Evolutionary conservation across 2,888 invertebrate species (phyloP).

Genomic region (Bembecia ichneumoniformis): DNA sequence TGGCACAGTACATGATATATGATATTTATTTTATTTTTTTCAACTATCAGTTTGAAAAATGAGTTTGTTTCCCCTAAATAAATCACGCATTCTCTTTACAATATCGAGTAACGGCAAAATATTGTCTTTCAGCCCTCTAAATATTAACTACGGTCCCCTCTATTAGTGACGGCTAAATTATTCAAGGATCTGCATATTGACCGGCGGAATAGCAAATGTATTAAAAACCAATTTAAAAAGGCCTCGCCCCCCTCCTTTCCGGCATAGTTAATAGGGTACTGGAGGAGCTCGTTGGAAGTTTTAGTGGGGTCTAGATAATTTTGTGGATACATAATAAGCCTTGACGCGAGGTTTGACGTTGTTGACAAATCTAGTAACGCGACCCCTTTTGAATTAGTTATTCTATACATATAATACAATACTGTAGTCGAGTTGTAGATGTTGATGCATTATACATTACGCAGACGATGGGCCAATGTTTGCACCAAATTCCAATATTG

Average conservation of each 20-base stretch:
- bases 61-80: not conserved
- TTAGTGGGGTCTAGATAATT: conserved; percentile 1
- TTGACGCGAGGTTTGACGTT: conserved; percentile 12
- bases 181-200: conserved; percentile 53
- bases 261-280: conserved; percentile 2
- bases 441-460: no score
- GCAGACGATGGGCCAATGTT: no score
- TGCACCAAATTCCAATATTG: no score
- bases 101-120: conserved; percentile 44
- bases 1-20: no score
- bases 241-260: conserved; percentile 10
- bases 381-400: conserved; percentile 7
- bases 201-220: conserved; percentile 40
- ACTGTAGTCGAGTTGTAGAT: no score
- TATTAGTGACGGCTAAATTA: conserved; percentile 59
- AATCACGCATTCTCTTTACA: conserved; percentile 20
- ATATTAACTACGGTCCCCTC: conserved; percentile 55
- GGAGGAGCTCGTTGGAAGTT: not conserved
- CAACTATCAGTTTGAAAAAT: no score
- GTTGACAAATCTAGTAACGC: conserved; percentile 20
- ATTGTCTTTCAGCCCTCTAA: conserved; percentile 49
- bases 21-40: no score
- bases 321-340: conserved; percentile 14
- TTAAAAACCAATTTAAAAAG: conserved; percentile 20
- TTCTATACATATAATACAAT: no score